These are phyloP conservation scores for Acanthurus tractus DNA, from an alignment of 2,797 vertebrate genomes.

Conservation along the genomic window DNA sequence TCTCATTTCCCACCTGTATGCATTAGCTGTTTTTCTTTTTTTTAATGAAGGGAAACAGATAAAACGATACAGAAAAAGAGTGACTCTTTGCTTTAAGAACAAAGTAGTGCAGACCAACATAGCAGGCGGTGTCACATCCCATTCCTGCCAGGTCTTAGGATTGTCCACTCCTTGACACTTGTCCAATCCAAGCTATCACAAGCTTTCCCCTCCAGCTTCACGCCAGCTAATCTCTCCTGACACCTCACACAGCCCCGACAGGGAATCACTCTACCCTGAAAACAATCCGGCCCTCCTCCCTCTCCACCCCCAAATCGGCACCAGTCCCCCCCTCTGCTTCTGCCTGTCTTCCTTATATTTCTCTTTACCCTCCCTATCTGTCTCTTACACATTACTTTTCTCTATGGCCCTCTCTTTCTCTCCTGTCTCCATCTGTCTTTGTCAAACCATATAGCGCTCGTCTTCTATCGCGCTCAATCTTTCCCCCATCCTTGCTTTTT, in stretches of 20 bases:
- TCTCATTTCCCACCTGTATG: conserved; percentile 14
- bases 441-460: conserved; percentile 72
- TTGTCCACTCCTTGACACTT: conserved; percentile 78
- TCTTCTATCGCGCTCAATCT: conserved; percentile 72
- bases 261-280: conserved; percentile 80
- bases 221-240: conserved; percentile 80
- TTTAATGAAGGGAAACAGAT: conserved; percentile 37
- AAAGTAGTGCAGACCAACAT: conserved; percentile 40
- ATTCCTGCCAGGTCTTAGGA: conserved; percentile 77
- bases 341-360: conserved; percentile 74
- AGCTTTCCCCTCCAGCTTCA: conserved; percentile 71
- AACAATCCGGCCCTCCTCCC: conserved; percentile 76
- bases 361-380: conserved; percentile 65
- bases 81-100: conserved; percentile 43
- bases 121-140: conserved; percentile 77
- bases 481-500: conserved; percentile 50
- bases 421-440: conserved; percentile 80
- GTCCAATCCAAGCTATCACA: conserved; percentile 78
- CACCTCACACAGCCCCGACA: conserved; percentile 75
- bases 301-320: conserved; percentile 63
- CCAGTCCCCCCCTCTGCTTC: conserved; percentile 38
- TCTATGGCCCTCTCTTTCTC: conserved; percentile 72
- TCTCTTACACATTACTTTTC: conserved; percentile 69
- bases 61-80: conserved; percentile 52
- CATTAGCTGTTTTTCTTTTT: conserved; percentile 14